Evolutionary conservation across 1,140 invertebrate species (phyloP).

Genomic region (Pogonomyrmex californicus): DNA sequence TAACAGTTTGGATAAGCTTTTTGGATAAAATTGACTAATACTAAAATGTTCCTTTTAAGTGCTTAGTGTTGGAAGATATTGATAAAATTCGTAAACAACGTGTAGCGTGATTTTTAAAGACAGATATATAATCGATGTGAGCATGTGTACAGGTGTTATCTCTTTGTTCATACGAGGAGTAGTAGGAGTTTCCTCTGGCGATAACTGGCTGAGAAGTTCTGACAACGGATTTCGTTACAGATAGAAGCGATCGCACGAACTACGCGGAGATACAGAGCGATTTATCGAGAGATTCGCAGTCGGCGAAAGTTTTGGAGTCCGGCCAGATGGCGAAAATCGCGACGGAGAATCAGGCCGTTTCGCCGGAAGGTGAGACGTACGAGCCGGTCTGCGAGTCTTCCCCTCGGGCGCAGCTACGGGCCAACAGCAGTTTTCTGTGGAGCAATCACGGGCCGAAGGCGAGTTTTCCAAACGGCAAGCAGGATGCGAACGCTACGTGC

Average conservation of each 20-base stretch:
- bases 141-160: neutral
- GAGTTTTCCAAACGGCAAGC: constrained; percentile 14
- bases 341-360: constrained; percentile 60
- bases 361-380: constrained; percentile 58
- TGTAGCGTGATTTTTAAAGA: neutral
- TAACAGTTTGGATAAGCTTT: too few species aligned
- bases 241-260: constrained; percentile 49
- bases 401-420: constrained; percentile 42
- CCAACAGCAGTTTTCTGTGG: constrained; percentile 83
- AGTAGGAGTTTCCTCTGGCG: neutral
- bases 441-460: constrained; percentile 60
- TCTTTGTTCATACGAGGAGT: neutral
- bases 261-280: constrained; percentile 62
- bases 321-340: constrained; percentile 71
- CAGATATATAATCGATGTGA: neutral
- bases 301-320: constrained; percentile 70
- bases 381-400: constrained; percentile 67
- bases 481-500: neutral
- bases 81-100: neutral
- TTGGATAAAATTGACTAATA: neutral
- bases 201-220: neutral
- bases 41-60: neutral
- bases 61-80: neutral
- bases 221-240: constrained; percentile 12
- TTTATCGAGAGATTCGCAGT: constrained; percentile 23